A percentile compares a stretch with the other conserved stretches of the same genome.
phyloP scores from a whole-genome alignment of 2,797 vertebrate species.

The Hypotaenidia philippensis region DNA sequence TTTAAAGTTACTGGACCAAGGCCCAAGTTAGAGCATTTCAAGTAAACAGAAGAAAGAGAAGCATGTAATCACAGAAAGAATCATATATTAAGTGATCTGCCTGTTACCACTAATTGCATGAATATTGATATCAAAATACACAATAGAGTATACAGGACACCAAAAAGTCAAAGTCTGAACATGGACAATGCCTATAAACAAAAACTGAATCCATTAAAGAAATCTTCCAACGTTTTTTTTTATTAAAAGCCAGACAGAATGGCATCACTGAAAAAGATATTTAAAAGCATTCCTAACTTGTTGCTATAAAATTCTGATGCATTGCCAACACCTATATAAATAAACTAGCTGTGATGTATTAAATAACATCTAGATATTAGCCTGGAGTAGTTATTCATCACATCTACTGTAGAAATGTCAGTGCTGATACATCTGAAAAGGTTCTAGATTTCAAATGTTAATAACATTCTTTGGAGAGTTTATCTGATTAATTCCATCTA shows the following conservation, averaged over 20 bases:
- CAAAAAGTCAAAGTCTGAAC: neutral
- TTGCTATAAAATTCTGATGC: neutral
- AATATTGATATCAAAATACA: neutral
- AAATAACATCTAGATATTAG: conserved; percentile 5
- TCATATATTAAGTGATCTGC: neutral
- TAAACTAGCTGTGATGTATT: neutral
- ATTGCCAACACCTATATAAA: neutral
- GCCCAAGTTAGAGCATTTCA: neutral
- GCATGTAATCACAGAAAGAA: neutral
- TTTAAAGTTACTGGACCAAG: neutral
- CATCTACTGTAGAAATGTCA: neutral
- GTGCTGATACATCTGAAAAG: neutral
- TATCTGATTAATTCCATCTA: neutral
- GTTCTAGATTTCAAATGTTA: neutral
- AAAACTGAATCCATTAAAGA: neutral
- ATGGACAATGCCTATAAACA: neutral
- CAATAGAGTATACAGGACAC: neutral
- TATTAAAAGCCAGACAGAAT: neutral
- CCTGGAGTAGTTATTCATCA: neutral
- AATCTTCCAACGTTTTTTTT: no score
- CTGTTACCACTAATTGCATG: neutral
- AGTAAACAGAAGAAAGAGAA: neutral
- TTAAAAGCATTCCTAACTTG: neutral
- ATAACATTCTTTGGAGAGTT: neutral
- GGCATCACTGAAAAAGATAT: neutral